Evolutionary conservation across 1,140 invertebrate genomes (phyloP).

Genomic region (Pomacea maculata): DNA sequence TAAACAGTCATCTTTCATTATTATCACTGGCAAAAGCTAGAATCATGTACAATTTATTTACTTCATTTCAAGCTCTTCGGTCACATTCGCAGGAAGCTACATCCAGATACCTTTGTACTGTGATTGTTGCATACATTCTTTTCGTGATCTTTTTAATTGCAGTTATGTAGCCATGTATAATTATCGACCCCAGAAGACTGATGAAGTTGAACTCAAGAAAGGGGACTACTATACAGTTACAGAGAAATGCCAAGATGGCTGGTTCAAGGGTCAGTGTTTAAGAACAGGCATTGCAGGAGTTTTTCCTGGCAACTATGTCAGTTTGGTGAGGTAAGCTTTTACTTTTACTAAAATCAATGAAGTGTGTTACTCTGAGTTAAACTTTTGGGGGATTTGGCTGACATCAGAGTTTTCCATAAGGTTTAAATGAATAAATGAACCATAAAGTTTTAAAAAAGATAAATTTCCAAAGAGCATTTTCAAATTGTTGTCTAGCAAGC

Average conservation of each 20-base stretch:
- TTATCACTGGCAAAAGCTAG: no score
- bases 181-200: slow-evolving; percentile 62
- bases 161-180: slow-evolving; percentile 63
- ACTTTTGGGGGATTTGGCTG: no score
- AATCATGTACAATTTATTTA: no score
- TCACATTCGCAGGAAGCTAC: no score
- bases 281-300: slow-evolving; percentile 54
- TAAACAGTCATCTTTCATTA: no score
- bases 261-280: slow-evolving; percentile 68
- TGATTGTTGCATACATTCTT: not conserved
- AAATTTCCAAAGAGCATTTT: no score
- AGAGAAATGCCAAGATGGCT: slow-evolving; percentile 64
- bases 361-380: not conserved
- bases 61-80: no score
- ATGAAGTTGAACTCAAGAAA: slow-evolving; percentile 61
- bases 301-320: slow-evolving; percentile 65
- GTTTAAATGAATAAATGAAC: no score
- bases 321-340: slow-evolving; percentile 71
- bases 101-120: no score
- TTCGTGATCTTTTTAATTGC: slow-evolving; percentile 10
- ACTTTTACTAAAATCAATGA: not conserved
- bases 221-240: slow-evolving; percentile 62
- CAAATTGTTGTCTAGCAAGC: no score
- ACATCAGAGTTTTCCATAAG: no score
- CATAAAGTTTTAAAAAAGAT: no score